A percentile compares a stretch with the other conserved stretches of the same genome.
These are phyloP conservation scores for Lepidochitona cinerea DNA, from an alignment of 2,888 invertebrate genomes.

Conservation along the genomic window DNA sequence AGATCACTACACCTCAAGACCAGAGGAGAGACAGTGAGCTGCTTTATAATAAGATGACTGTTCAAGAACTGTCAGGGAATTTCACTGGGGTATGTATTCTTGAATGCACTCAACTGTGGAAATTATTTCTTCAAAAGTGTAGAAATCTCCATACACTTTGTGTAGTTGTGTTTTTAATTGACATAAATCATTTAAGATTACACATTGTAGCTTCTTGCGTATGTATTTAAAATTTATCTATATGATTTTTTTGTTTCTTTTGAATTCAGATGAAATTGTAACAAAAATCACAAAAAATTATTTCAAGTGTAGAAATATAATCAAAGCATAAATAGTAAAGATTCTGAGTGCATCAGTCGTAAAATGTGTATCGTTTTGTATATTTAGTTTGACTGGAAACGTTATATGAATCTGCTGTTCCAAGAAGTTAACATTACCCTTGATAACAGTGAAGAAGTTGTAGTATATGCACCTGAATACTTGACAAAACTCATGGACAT, in stretches of 20 bases:
- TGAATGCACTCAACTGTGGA: too few relatives aligned
- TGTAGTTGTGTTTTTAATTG: too few relatives aligned
- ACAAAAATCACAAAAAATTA: too few relatives aligned
- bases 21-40: constrained; percentile 93
- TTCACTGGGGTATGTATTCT: constrained; percentile 80
- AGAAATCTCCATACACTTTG: too few relatives aligned
- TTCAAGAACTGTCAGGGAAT: constrained; percentile 81
- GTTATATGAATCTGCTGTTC: constrained; percentile 89
- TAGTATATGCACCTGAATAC: constrained; percentile 92
- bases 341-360: too few relatives aligned
- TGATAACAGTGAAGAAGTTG: constrained; percentile 81
- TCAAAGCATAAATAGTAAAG: too few relatives aligned
- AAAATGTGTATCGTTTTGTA: constrained; percentile 1
- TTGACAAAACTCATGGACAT: constrained; percentile 82
- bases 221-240: not conserved
- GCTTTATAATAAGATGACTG: constrained; percentile 86
- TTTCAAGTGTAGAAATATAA: too few relatives aligned
- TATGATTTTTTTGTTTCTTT: too few relatives aligned
- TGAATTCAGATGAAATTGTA: too few relatives aligned
- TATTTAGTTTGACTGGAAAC: constrained; percentile 82
- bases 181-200: too few relatives aligned
- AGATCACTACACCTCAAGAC: constrained; percentile 82
- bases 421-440: constrained; percentile 77
- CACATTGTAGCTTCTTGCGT: not conserved
- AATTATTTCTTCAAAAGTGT: too few relatives aligned